Conservation (phyloP, 2,797 vertebrate genomes). For the Tympanoctomys barrerae region DNA sequence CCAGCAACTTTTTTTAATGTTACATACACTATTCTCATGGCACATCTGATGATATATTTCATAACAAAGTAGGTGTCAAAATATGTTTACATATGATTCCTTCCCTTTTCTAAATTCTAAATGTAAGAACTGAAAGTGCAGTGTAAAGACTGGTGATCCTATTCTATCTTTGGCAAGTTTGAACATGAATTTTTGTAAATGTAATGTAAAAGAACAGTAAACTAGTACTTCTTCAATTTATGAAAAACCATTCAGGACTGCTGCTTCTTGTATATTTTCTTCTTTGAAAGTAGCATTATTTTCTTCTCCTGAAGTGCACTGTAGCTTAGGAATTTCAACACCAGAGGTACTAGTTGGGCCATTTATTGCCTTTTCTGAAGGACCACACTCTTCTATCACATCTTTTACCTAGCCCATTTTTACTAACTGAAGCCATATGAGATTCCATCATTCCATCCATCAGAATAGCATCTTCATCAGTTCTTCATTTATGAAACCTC, state of each 20-base stretch:
- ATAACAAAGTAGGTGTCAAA: too few relatives aligned
- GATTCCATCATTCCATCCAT: slow-evolving; percentile 99
- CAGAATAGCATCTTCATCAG: slow-evolving; percentile 96
- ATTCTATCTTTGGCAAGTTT: slow-evolving; percentile 99
- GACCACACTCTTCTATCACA: slow-evolving; percentile 93
- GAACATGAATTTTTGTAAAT: slow-evolving; percentile 98
- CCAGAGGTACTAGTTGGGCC: slow-evolving; percentile 90
- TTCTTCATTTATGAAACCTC: slow-evolving; percentile 96
- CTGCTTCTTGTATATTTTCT: slow-evolving; percentile 91
- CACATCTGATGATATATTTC: too few relatives aligned
- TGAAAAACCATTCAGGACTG: slow-evolving; percentile 96
- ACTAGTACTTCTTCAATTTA: slow-evolving; percentile 93
- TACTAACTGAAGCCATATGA: slow-evolving; percentile 96
- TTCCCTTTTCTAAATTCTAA: slow-evolving; percentile 93
- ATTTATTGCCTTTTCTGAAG: slow-evolving; percentile 91
- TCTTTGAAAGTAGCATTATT: slow-evolving; percentile 89
- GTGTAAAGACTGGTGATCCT: slow-evolving; percentile 95
- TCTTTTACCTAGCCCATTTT: slow-evolving; percentile 96
- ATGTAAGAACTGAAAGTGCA: slow-evolving; percentile 96
- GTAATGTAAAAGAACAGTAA: slow-evolving; percentile 94
- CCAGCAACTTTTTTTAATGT: too few relatives aligned
- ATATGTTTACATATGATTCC: slow-evolving; percentile 66
- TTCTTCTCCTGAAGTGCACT: slow-evolving; percentile 91
- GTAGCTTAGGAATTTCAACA: slow-evolving; percentile 88
- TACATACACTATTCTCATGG: too few relatives aligned